A percentile compares a stretch with the other conserved stretches of the same genome.
phyloP scores from a whole-genome alignment of 2,888 invertebrate species.

The Galerucella calmariensis region DNA sequence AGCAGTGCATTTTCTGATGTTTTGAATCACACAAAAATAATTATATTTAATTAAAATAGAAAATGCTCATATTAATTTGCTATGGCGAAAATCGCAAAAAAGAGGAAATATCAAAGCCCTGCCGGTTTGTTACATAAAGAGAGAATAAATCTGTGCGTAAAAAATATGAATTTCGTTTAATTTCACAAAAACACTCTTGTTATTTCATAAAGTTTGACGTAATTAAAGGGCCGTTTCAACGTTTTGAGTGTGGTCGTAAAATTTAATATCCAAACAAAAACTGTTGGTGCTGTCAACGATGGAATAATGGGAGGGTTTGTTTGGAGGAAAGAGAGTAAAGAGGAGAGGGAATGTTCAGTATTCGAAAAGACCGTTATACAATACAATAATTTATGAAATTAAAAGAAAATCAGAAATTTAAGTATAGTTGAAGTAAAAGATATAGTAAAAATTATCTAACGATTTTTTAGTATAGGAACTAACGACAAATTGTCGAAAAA shows the following conservation, averaged over 20 bases:
- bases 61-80: neutral
- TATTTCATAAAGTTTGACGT: slow-evolving; percentile 30
- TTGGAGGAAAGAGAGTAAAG: slow-evolving; percentile 5
- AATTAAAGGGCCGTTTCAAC: slow-evolving; percentile 32
- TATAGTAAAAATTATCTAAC: no score
- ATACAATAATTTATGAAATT: neutral
- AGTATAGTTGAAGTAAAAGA: no score
- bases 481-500: no score
- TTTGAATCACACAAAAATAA: neutral
- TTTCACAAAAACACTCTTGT: slow-evolving; percentile 24
- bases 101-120: neutral
- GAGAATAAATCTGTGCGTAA: slow-evolving; percentile 15
- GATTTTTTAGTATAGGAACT: no score
- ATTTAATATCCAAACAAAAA: slow-evolving; percentile 46
- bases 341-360: slow-evolving; percentile 3
- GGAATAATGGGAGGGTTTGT: slow-evolving; percentile 12
- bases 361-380: slow-evolving; percentile 26
- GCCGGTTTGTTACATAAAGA: slow-evolving; percentile 8
- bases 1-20: no score
- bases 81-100: neutral
- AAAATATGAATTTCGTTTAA: slow-evolving; percentile 25
- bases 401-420: no score
- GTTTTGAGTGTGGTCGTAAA: slow-evolving; percentile 39
- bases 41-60: neutral
- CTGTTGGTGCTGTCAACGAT: slow-evolving; percentile 35